Percentiles rank a stretch among this genome's conserved stretches.
phyloP scores from a whole-genome alignment of 2,113 vertebrate genomes.

The Bubo bubo region DNA sequence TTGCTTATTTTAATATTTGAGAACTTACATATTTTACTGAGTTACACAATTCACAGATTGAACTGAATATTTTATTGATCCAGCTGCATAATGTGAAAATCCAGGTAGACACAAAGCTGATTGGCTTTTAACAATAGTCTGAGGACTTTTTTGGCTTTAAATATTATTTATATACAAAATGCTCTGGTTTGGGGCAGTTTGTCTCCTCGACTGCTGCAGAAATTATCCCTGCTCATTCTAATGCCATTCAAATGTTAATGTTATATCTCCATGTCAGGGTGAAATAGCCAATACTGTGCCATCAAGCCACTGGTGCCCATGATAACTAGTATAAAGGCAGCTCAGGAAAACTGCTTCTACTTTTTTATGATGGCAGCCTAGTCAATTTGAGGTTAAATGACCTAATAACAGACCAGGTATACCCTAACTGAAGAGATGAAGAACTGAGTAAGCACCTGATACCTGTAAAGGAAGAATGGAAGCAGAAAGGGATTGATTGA shows the following conservation, averaged over 20 bases:
- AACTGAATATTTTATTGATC: background rate
- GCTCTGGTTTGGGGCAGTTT: background rate
- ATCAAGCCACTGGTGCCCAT: background rate
- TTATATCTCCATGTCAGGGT: background rate
- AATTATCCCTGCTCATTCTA: background rate
- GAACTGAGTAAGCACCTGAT: background rate
- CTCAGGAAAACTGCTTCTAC: background rate
- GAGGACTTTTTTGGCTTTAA: background rate
- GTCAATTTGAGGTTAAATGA: background rate
- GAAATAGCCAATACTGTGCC: background rate
- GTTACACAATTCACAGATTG: background rate
- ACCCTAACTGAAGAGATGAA: background rate
- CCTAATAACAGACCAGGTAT: background rate
- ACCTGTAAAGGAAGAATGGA: background rate
- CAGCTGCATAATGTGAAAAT: background rate
- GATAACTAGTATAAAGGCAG: background rate
- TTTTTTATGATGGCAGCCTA: background rate
- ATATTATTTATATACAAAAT: background rate
- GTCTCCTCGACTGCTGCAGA: background rate
- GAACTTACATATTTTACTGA: background rate
- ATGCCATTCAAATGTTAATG: background rate
- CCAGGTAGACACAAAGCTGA: background rate
- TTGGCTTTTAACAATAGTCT: background rate
- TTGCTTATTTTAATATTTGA: constrained; percentile 24
- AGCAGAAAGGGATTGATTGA: background rate